A percentile compares a stretch with the other conserved stretches of the same genome.
Evolutionary conservation across 2,888 invertebrate species (phyloP).

Genomic region (Myathropa florea): DNA sequence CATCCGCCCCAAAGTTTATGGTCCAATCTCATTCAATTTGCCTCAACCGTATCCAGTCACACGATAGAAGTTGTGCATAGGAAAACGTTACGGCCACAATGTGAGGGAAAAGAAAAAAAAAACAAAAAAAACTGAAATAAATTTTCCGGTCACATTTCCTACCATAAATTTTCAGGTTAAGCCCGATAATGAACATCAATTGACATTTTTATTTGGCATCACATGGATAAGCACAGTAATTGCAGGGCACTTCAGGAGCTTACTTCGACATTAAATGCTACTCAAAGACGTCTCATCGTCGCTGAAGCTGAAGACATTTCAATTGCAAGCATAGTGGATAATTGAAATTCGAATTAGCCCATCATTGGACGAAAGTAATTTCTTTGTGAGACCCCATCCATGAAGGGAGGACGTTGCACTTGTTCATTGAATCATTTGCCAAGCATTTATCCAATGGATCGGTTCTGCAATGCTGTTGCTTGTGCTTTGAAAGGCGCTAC

Average conservation of each 20-base stretch:
- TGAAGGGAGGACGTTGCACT: slow-evolving; percentile 34
- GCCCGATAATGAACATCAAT: slow-evolving; percentile 68
- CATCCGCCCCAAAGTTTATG: slow-evolving; percentile 11
- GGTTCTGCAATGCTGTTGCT: not conserved
- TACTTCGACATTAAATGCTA: slow-evolving; percentile 35
- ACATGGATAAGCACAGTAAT: slow-evolving; percentile 67
- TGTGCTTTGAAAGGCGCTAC: slow-evolving; percentile 13
- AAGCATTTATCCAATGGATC: slow-evolving; percentile 5
- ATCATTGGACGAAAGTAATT: not conserved
- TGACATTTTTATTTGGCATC: slow-evolving; percentile 69
- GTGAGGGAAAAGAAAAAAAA: not conserved
- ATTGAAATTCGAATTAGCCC: slow-evolving; percentile 59
- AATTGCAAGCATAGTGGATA: slow-evolving; percentile 37
- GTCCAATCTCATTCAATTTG: slow-evolving; percentile 42
- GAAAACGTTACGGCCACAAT: slow-evolving; percentile 8
- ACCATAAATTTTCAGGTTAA: slow-evolving; percentile 58
- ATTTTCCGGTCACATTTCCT: slow-evolving; percentile 44
- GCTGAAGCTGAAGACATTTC: slow-evolving; percentile 13
- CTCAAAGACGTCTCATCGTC: not conserved
- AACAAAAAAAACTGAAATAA: slow-evolving; percentile 50
- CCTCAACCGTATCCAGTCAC: slow-evolving; percentile 43
- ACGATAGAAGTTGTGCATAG: slow-evolving; percentile 28
- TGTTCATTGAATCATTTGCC: slow-evolving; percentile 2
- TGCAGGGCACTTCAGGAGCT: slow-evolving; percentile 49
- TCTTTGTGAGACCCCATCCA: not conserved